Percentiles rank a stretch among this genome's conserved stretches.
phyloP scores from a whole-genome alignment of 1,140 invertebrate species.

The Spodoptera frugiperda region DNA sequence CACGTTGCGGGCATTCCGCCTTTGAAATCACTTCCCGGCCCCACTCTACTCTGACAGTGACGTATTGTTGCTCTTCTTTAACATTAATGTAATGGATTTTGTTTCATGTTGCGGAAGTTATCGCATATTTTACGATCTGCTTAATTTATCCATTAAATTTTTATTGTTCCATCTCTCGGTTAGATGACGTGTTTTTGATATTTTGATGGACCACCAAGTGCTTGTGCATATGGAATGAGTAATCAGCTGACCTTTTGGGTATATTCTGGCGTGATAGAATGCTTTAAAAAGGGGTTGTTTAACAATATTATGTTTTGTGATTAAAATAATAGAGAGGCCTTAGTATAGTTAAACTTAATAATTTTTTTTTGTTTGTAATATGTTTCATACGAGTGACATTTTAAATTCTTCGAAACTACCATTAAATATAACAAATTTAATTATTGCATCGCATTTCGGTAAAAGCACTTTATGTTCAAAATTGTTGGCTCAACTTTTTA shows the following conservation, averaged over 20 bases:
- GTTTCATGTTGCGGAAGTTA: conserved; percentile 77
- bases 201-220: conserved; percentile 25
- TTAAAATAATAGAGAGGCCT: too few species aligned
- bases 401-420: too few species aligned
- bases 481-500: too few species aligned
- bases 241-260: conserved; percentile 16
- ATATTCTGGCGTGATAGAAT: background rate
- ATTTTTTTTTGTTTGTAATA: too few species aligned
- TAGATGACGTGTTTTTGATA: conserved; percentile 26
- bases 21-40: conserved; percentile 79
- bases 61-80: conserved; percentile 80
- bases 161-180: conserved; percentile 25
- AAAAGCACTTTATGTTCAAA: too few species aligned
- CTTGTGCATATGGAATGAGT: conserved; percentile 21
- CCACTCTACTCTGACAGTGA: conserved; percentile 75
- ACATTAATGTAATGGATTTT: conserved; percentile 83
- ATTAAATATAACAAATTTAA: too few species aligned
- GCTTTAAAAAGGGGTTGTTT: background rate
- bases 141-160: conserved; percentile 53
- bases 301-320: too few species aligned
- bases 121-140: conserved; percentile 68
- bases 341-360: too few species aligned
- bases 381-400: too few species aligned
- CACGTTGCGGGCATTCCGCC: conserved; percentile 78
- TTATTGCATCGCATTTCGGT: too few species aligned